Evolutionary conservation across 92 coral and sea anemone genomes (phyloP).

Genomic region (Montipora capitata): DNA sequence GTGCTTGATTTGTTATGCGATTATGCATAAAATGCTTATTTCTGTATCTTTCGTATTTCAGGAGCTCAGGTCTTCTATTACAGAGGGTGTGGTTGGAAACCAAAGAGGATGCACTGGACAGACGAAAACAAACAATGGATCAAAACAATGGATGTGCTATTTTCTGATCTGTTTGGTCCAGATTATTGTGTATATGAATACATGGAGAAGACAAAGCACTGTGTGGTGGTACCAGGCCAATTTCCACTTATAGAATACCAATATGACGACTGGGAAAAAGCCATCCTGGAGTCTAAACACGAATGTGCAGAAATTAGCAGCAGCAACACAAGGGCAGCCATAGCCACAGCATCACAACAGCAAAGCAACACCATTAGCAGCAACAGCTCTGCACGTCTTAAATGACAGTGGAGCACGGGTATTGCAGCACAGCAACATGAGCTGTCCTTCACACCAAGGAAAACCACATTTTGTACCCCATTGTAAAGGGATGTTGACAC

Average conservation of each 20-base stretch:
- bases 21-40: too few species aligned
- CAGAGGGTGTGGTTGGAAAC: conserved; percentile 47
- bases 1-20: too few species aligned
- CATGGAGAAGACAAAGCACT: conserved; percentile 22
- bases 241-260: not conserved
- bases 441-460: not conserved
- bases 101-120: conserved; percentile 34
- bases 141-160: conserved; percentile 7
- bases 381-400: not conserved
- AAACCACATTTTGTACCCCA: not conserved
- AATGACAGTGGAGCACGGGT: not conserved
- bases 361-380: not conserved
- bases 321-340: not conserved
- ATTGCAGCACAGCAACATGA: not conserved
- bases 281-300: not conserved
- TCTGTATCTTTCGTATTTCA: too few species aligned
- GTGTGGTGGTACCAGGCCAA: conserved; percentile 13
- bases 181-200: conserved; percentile 27
- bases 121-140: conserved; percentile 34
- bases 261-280: conserved; percentile 42
- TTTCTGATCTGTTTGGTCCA: conserved; percentile 37
- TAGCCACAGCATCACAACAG: not conserved
- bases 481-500: not conserved
- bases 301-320: not conserved
- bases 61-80: conserved; percentile 25